Conservation (phyloP, 2,797 vertebrate genomes). For the Pseudotriccus pelzelni region DNA sequence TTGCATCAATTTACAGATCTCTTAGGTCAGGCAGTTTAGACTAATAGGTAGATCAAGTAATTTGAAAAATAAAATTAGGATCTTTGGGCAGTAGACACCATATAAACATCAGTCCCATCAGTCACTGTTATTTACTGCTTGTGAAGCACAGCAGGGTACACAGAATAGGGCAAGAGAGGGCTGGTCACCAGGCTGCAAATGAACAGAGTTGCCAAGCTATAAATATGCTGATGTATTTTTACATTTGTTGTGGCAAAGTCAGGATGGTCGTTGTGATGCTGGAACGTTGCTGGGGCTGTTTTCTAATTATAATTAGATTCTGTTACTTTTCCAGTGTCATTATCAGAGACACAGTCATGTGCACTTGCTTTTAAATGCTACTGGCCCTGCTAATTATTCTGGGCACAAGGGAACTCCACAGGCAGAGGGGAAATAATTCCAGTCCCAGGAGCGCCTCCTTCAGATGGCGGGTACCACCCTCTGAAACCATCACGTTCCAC, state of each 20-base stretch:
- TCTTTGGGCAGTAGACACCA: neutral
- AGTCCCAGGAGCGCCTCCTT: slow-evolving; percentile 33
- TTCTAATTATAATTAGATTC: slow-evolving; percentile 68
- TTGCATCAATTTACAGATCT: neutral
- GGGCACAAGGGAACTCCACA: neutral
- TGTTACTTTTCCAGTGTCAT: slow-evolving; percentile 49
- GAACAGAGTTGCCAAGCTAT: slow-evolving; percentile 57
- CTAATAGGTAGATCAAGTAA: neutral
- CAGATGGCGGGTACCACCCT: neutral
- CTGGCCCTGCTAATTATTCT: neutral
- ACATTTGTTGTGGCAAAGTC: slow-evolving; percentile 64
- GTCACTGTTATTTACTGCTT: slow-evolving; percentile 1
- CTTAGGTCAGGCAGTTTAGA: neutral
- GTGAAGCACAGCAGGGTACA: neutral
- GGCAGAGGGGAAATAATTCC: neutral
- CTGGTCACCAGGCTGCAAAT: neutral
- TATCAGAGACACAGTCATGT: slow-evolving; percentile 30
- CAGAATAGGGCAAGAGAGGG: neutral
- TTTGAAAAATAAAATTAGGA: neutral
- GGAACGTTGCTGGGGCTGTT: slow-evolving; percentile 42
- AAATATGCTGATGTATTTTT: slow-evolving; percentile 70
- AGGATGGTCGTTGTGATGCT: slow-evolving; percentile 55
- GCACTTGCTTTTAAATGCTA: slow-evolving; percentile 23
- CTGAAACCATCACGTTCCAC: neutral
- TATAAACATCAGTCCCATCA: neutral